Evolutionary conservation across 64 coral and sea anemone genomes (phyloP).

Genomic region (Porites australiensis): DNA sequence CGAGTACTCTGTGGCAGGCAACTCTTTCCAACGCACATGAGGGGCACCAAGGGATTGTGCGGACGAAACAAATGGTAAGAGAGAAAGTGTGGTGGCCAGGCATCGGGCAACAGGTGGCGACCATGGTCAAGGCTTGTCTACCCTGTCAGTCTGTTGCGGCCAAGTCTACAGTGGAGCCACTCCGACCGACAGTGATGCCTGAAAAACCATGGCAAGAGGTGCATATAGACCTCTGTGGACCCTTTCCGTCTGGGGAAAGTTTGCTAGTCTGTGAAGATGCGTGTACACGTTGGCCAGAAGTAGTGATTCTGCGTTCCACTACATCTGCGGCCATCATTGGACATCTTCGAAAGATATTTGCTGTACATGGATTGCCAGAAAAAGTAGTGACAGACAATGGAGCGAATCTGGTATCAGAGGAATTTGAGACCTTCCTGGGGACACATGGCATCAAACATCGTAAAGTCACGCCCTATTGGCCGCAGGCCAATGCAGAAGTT

Average conservation of each 20-base stretch:
- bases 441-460: slow-evolving; percentile 57
- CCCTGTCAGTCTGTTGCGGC: slow-evolving; percentile 39
- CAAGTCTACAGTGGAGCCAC: slow-evolving; percentile 15
- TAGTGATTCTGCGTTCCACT: slow-evolving; percentile 41
- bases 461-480: slow-evolving; percentile 75
- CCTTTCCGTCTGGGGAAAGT: slow-evolving; percentile 57
- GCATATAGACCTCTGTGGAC: slow-evolving; percentile 56
- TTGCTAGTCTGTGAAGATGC: slow-evolving; percentile 43
- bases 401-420: slow-evolving; percentile 35
- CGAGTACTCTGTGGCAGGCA: background rate
- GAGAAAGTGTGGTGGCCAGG: slow-evolving; percentile 65
- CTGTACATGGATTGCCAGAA: slow-evolving; percentile 39
- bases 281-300: slow-evolving; percentile 46
- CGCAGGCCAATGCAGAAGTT: too few species aligned
- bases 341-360: slow-evolving; percentile 59
- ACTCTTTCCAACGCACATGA: background rate
- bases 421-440: slow-evolving; percentile 23
- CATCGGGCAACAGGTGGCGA: slow-evolving; percentile 4
- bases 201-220: slow-evolving; percentile 41
- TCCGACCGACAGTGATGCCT: slow-evolving; percentile 21
- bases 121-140: slow-evolving; percentile 43
- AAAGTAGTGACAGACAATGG: slow-evolving; percentile 46
- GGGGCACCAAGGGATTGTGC: slow-evolving; percentile 33
- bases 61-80: slow-evolving; percentile 50
- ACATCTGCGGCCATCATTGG: slow-evolving; percentile 49